Evolutionary conservation across 2,888 invertebrate genomes (phyloP), one percentile per base, ranked within the genome.

Genomic region (Disparrhopalites patrizii): DNA sequence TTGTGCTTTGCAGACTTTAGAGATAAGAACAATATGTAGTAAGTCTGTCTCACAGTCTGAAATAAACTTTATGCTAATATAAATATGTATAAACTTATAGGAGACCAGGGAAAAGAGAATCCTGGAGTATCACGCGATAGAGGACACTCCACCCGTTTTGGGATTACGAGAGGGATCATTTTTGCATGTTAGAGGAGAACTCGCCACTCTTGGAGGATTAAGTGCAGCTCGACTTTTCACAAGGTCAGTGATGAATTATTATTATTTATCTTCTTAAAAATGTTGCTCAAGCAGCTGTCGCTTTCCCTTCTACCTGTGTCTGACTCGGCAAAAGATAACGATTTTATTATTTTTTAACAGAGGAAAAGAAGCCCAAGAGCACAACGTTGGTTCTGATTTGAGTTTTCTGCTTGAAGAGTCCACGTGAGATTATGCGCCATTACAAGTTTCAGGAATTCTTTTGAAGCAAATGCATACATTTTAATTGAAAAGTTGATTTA

Each of bases 91-190:
- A 4, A 43, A 62, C 56, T 69, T 73, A 18, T 61, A 80, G 79
- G 90, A 91, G 80, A 89, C 90, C 2, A 82, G 90, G 73, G 88
- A 89, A 76, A 84, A 88, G 76, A 82, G 90, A 75, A 86, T 91
- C 67, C 72, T 76, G 33, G 86, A 91, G 78, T 91, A 85, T 78
- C 81, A 86, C 70, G 83, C 85, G 73, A 82, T 86, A 77, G 79
- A 84, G 36, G 52, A 62, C 7, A 80, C 82, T 8, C 82, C 82
- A 2, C 81, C 83, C 62, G 90, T 90, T 13, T 77, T 91, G 60
- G 90, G 87, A 0, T 79, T 91, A 56, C 82, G 86, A 73, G 90
- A 91, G 81, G 90, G 90, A 0, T 83, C 84, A 52, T 84, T 85
- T 60, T 77, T 90, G 47, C 79, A 82, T 69, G 83, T 90, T 28